Conservation (phyloP, 2,113 vertebrate species). For the Eupsittula cactorum region DNA sequence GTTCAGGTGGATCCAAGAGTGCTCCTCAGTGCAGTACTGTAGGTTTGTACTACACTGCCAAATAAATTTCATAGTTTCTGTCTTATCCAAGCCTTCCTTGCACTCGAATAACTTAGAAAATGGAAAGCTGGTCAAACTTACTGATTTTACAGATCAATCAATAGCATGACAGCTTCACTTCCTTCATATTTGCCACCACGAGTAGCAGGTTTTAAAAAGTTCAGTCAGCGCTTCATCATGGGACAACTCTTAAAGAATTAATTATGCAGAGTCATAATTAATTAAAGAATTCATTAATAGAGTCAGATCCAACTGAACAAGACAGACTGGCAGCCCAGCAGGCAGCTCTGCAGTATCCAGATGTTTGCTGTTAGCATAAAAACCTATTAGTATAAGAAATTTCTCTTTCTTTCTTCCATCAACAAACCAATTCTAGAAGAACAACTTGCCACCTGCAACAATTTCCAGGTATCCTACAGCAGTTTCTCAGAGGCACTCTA, state of each 20-base stretch:
- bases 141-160: background rate
- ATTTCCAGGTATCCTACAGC: background rate
- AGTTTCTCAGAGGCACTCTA: background rate
- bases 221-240: background rate
- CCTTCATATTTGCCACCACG: background rate
- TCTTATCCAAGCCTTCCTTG: background rate
- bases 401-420: background rate
- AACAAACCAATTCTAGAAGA: background rate
- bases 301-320: background rate
- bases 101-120: background rate
- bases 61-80: background rate
- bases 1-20: background rate
- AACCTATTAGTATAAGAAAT: background rate
- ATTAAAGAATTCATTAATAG: background rate
- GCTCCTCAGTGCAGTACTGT: background rate
- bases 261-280: background rate
- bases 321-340: background rate
- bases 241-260: background rate
- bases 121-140: background rate
- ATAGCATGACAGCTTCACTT: background rate
- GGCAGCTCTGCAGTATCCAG: background rate
- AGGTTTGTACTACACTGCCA: background rate
- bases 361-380: background rate
- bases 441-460: background rate
- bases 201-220: background rate